Conservation (phyloP, 2,797 vertebrate genomes). For the Clarias pachynema region DNA sequence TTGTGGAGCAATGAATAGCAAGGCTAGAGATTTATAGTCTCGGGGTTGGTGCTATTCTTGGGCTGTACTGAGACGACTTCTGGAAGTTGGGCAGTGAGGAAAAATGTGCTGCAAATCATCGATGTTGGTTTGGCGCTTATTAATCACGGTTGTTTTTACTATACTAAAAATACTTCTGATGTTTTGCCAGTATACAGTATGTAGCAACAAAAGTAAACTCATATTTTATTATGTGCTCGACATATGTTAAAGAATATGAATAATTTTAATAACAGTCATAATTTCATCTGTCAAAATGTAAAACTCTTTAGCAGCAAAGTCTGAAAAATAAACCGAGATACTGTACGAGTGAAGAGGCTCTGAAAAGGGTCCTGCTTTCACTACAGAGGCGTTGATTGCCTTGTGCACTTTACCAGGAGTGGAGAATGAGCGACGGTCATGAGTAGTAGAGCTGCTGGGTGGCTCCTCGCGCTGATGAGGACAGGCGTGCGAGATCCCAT, state of each 20-base stretch:
- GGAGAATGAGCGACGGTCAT: slow-evolving; percentile 61
- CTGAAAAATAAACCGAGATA: slow-evolving; percentile 36
- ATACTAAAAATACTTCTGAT: slow-evolving; percentile 2
- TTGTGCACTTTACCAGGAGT: slow-evolving; percentile 60
- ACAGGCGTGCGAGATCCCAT: slow-evolving; percentile 69
- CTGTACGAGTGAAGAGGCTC: slow-evolving; percentile 60
- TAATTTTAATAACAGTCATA: no score
- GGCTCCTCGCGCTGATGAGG: slow-evolving; percentile 64
- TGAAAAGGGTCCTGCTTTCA: slow-evolving; percentile 44
- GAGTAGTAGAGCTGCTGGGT: slow-evolving; percentile 58
- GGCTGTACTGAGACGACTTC: slow-evolving; percentile 30
- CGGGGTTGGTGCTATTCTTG: slow-evolving; percentile 47
- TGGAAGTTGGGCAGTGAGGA: slow-evolving; percentile 5
- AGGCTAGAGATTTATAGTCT: slow-evolving; percentile 57
- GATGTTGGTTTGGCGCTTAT: not conserved
- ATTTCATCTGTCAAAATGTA: not conserved
- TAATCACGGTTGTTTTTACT: not conserved
- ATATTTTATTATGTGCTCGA: no score
- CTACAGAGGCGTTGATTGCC: slow-evolving; percentile 61
- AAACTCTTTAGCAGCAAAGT: not conserved
- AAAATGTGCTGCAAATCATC: slow-evolving; percentile 33
- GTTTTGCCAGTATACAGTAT: not conserved
- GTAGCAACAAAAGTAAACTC: not conserved
- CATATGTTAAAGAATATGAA: no score
- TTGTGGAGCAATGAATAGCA: slow-evolving; percentile 61